A percentile compares a stretch with the other conserved stretches of the same genome.
These are phyloP conservation scores for Drosophila anomelani DNA, from an alignment of 2,888 invertebrate species.

Conservation along the genomic window DNA sequence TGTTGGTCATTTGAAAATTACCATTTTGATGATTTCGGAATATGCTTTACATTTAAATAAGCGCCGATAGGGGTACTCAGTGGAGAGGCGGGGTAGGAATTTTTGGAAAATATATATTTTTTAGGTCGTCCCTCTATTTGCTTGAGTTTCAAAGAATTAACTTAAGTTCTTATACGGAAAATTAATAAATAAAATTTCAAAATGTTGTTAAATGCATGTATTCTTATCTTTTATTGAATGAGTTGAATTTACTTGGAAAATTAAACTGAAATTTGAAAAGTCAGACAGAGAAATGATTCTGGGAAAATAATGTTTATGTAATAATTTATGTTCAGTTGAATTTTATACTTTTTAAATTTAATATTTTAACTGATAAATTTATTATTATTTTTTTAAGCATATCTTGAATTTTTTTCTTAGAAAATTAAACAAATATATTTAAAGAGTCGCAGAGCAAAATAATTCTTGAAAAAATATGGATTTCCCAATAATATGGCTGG, in stretches of 20 bases:
- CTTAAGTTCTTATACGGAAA: background rate
- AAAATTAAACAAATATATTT: too few relatives aligned
- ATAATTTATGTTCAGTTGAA: background rate
- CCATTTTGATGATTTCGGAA: constrained; percentile 42
- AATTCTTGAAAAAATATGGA: too few relatives aligned
- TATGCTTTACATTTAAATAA: constrained; percentile 43
- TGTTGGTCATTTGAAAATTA: constrained; percentile 31
- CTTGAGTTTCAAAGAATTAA: background rate
- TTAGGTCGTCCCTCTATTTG: background rate
- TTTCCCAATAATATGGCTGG: too few relatives aligned
- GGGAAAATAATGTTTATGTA: background rate
- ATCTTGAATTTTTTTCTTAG: too few relatives aligned
- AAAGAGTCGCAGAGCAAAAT: too few relatives aligned
- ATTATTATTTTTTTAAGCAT: too few relatives aligned
- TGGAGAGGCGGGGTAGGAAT: too few relatives aligned
- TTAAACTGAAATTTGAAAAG: background rate
- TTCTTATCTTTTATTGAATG: background rate
- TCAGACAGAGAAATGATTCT: background rate
- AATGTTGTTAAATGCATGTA: background rate
- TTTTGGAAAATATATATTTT: background rate
- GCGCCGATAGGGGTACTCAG: constrained; percentile 19
- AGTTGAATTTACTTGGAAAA: background rate
- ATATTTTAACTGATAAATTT: background rate
- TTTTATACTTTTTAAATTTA: background rate
- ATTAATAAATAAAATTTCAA: background rate